Conservation (phyloP, 2,888 invertebrate species). For the Polia nebulosa region DNA sequence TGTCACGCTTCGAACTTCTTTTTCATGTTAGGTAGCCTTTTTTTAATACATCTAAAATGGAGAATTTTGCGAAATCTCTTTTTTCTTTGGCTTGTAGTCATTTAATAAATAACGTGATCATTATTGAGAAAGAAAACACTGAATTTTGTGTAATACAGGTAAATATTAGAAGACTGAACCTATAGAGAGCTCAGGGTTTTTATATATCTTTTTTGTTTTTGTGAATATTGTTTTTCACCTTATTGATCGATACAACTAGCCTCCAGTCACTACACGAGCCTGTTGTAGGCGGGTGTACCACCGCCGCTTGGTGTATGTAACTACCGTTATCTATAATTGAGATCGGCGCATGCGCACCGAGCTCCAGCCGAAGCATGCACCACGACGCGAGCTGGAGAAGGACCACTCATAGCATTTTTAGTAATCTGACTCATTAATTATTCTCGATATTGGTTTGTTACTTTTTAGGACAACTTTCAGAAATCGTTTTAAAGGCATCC, state of each 20-base stretch:
- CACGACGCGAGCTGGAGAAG: slow-evolving; percentile 6
- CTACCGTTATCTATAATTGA: slow-evolving; percentile 80
- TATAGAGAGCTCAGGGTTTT: too few species aligned
- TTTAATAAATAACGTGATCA: too few species aligned
- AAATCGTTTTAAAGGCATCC: too few species aligned
- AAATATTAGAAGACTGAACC: background rate
- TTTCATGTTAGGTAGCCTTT: background rate
- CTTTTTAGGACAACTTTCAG: too few species aligned
- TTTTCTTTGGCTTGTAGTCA: too few species aligned
- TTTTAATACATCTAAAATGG: too few species aligned
- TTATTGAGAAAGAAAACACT: too few species aligned
- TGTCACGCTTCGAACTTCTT: background rate
- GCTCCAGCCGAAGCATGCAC: slow-evolving; percentile 29
- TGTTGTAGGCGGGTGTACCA: slow-evolving; percentile 55
- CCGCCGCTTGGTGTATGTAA: slow-evolving; percentile 55
- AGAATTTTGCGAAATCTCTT: too few species aligned
- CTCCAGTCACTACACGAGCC: slow-evolving; percentile 5
- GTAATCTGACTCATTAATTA: too few species aligned
- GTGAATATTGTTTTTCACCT: background rate
- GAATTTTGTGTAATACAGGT: background rate
- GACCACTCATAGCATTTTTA: background rate
- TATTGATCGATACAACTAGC: too few species aligned
- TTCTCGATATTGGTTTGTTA: too few species aligned
- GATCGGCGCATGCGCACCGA: slow-evolving; percentile 71
- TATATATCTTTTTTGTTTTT: background rate